These are phyloP conservation scores for Eulithis testata DNA, from an alignment of 2,888 invertebrate genomes.

Conservation along the genomic window DNA sequence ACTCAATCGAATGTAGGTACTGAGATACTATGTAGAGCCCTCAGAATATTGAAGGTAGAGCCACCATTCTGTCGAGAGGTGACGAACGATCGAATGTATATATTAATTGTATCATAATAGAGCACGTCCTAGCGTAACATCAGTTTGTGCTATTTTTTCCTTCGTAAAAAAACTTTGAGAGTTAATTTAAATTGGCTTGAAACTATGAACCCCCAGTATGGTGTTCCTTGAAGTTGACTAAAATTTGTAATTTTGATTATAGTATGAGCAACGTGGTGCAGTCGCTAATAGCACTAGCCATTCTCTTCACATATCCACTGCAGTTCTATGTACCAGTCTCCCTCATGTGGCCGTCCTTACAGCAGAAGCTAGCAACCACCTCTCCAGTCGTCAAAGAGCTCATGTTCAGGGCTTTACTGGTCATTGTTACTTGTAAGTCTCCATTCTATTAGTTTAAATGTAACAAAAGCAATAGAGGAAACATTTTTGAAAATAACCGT, in stretches of 20 bases:
- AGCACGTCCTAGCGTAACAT: too few species aligned
- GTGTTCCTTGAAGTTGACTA: slow-evolving; percentile 28
- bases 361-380: slow-evolving; percentile 80
- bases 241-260: slow-evolving; percentile 45
- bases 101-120: too few species aligned
- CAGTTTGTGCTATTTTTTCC: too few species aligned
- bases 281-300: slow-evolving; percentile 92
- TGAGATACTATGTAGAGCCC: too few species aligned
- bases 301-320: slow-evolving; percentile 95
- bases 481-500: too few species aligned
- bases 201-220: too few species aligned
- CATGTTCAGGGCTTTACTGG: slow-evolving; percentile 88
- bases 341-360: slow-evolving; percentile 92
- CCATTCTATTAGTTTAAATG: not conserved
- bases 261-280: slow-evolving; percentile 93
- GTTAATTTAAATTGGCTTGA: too few species aligned
- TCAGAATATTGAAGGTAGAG: too few species aligned
- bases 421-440: slow-evolving; percentile 92
- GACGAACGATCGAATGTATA: too few species aligned
- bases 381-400: slow-evolving; percentile 87
- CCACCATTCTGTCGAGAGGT: too few species aligned
- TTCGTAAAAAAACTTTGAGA: too few species aligned
- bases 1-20: too few species aligned
- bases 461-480: not conserved
- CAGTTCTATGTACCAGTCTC: slow-evolving; percentile 98